phyloP scores from a whole-genome alignment of 2,113 vertebrate species.

The Pao palembangensis region DNA sequence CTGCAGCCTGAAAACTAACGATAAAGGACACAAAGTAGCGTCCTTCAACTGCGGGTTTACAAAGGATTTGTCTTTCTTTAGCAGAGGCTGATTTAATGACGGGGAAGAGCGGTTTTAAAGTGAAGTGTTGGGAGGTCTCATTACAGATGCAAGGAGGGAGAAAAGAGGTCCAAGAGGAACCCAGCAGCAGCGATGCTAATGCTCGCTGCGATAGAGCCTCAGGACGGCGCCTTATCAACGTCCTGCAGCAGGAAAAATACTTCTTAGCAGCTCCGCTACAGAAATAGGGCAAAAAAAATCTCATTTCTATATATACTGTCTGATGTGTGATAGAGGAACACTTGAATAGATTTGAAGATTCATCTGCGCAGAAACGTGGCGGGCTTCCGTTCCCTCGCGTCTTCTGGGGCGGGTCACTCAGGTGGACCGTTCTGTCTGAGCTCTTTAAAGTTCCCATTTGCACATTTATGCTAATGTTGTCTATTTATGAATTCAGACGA shows the following conservation, averaged over 20 bases:
- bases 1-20: constrained; percentile 34
- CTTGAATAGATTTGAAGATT: constrained; percentile 2
- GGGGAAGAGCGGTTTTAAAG: constrained; percentile 38
- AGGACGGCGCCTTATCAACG: constrained; percentile 18
- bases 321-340: constrained; percentile 19
- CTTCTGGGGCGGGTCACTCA: neutral
- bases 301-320: neutral
- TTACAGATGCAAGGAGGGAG: constrained; percentile 21
- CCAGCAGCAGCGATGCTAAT: constrained; percentile 29
- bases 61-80: constrained; percentile 12
- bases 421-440: constrained; percentile 7
- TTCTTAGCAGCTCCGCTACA: constrained; percentile 37
- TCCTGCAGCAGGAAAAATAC: constrained; percentile 24
- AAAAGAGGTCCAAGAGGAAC: constrained; percentile 17
- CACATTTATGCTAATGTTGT: constrained; percentile 55
- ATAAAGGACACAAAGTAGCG: constrained; percentile 47
- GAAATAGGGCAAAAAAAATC: constrained; percentile 6
- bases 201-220: constrained; percentile 17
- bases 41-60: constrained; percentile 9
- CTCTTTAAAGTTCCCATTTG: constrained; percentile 23
- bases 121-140: constrained; percentile 44
- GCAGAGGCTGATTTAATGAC: constrained; percentile 34
- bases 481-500: constrained; percentile 45
- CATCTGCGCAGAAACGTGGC: neutral
- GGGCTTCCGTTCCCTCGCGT: no score